These are phyloP conservation scores for Pseudomyrmex sp. DNA, from an alignment of 1,140 invertebrate species.

Conservation along the genomic window DNA sequence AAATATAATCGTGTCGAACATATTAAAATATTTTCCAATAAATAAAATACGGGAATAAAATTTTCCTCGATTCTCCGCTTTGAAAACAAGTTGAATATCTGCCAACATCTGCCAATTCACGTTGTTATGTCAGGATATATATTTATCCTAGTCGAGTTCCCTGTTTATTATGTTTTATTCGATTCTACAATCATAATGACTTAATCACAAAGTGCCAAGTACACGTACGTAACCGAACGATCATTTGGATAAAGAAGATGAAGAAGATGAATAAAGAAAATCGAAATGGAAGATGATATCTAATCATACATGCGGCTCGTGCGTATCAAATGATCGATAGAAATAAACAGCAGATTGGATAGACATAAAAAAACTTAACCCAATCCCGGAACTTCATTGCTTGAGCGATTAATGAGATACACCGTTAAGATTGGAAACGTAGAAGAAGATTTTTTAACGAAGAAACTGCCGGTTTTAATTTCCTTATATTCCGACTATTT, in stretches of 20 bases:
- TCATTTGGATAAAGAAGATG: background rate
- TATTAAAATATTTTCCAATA: no score
- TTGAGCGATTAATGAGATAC: no score
- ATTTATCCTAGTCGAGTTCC: background rate
- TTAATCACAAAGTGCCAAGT: slow-evolving; percentile 33
- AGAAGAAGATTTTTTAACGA: no score
- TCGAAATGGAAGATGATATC: background rate
- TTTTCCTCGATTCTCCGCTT: background rate
- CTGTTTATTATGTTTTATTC: background rate
- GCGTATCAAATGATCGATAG: no score
- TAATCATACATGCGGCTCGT: no score
- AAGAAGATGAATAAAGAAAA: slow-evolving; percentile 14
- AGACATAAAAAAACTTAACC: no score
- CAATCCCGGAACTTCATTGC: no score
- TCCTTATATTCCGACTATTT: no score
- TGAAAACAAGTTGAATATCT: slow-evolving; percentile 7
- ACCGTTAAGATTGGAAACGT: no score
- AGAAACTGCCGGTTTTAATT: no score
- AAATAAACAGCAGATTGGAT: no score
- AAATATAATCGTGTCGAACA: no score
- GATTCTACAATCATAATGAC: slow-evolving; percentile 6
- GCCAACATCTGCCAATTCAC: background rate
- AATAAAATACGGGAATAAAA: background rate
- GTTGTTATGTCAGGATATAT: background rate
- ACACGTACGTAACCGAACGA: slow-evolving; percentile 11